These are phyloP conservation scores for Trochalopteron elliotii DNA, from an alignment of 2,113 vertebrate genomes.

Conservation along the genomic window DNA sequence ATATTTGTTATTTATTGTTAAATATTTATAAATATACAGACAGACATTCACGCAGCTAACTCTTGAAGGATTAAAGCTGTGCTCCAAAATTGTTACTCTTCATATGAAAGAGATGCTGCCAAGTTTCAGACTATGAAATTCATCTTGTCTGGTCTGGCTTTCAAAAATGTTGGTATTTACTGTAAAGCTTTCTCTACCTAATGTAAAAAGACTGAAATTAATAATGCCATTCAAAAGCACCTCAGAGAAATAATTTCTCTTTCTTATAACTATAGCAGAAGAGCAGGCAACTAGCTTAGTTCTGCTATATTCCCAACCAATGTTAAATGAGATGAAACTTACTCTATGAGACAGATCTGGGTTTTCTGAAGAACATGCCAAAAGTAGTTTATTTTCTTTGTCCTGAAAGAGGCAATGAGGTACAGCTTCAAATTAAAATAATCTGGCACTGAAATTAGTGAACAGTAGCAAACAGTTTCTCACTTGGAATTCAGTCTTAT, in stretches of 20 bases:
- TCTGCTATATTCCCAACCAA: neutral
- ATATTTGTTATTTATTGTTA: neutral
- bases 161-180: neutral
- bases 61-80: neutral
- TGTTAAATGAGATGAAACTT: neutral
- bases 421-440: neutral
- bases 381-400: neutral
- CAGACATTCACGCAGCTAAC: neutral
- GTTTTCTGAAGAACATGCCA: neutral
- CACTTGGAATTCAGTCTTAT: neutral
- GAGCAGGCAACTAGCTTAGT: neutral
- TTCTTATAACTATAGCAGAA: neutral
- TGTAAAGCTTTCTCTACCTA: neutral
- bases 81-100: neutral
- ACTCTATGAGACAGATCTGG: neutral
- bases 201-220: neutral
- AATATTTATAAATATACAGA: neutral
- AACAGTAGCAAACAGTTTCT: neutral
- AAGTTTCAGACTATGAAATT: neutral
- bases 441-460: neutral
- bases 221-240: neutral
- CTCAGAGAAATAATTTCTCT: neutral
- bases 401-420: slow-evolving; percentile 1
- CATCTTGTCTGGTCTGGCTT: neutral
- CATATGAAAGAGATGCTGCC: neutral